Evolutionary conservation across 2,113 vertebrate species (phyloP).

Genomic region (Scortum barcoo): DNA sequence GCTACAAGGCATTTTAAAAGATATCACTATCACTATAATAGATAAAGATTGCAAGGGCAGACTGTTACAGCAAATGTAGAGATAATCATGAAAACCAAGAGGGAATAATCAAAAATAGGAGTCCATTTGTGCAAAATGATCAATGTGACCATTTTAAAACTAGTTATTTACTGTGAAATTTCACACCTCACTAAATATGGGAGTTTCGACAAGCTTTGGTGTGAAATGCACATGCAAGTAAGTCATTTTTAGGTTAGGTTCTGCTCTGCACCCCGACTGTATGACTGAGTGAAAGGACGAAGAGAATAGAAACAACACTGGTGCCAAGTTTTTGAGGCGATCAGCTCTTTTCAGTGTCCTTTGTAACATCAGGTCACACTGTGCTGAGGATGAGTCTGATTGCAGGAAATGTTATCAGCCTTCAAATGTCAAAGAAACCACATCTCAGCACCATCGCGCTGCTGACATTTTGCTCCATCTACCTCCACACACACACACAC

Average conservation of each 20-base stretch:
- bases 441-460: constrained; percentile 57
- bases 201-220: not conserved
- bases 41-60: not conserved
- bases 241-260: not conserved
- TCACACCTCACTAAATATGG: not conserved
- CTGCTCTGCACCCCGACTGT: not conserved
- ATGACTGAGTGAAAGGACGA: constrained; percentile 10
- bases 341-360: constrained; percentile 49
- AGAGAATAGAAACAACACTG: not conserved
- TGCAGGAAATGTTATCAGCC: constrained; percentile 45
- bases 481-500: constrained; percentile 11
- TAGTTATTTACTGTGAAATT: not conserved
- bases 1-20: not conserved
- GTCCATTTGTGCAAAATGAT: not conserved
- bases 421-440: constrained; percentile 69
- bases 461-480: constrained; percentile 64
- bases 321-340: constrained; percentile 38
- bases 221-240: not conserved
- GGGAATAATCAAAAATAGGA: not conserved
- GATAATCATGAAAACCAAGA: not conserved
- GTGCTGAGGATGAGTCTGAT: constrained; percentile 32
- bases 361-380: constrained; percentile 48
- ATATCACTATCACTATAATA: not conserved
- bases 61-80: not conserved
- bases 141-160: not conserved